Evolutionary conservation across 2,113 vertebrate species (phyloP), one percentile per base, ranked within the genome.

Genomic region (Colistium nudipinnis): DNA sequence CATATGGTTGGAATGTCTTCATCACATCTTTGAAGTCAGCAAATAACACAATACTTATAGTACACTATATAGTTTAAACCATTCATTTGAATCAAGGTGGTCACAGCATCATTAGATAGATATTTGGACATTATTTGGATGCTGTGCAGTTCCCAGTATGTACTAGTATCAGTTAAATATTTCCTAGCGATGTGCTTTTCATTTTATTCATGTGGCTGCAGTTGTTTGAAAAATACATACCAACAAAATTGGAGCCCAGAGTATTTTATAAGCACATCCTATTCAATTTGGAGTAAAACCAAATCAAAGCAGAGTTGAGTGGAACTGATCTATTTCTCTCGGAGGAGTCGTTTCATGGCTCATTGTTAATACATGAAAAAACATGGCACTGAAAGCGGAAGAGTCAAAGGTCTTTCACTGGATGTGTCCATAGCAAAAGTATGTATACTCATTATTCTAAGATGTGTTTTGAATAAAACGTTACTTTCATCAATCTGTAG

Each of bases 341-440:
- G 2, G 1, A 53, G 53, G 70, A 54, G 22, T 36, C 17, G 24
- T 74, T 74, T 60, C 33, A 54, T 47, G 64, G 59, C 17, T 62
- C 19, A 17, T 71, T 64, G 49, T 63, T 31, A 55, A 62, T 19
- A 36, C 7, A 47, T 56, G 69, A 11, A 61, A 66, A 67, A 55
- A 36, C 45, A 64, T 39, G 38, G 38, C 22, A 22, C 28, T 30
- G 38, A 65, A 31, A 57, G 45, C 10, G n/a, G 2, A 3, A 10
- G 52, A 28, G 28, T 62, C 30, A 67, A 51, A 43, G n/a, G 14
- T 62, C 45, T 53, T 25, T 24, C 55, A 53, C 3, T 35, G 54
- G 38, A 54, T n/a, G 31, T 38, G 16, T 41, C 22, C 9, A 20
- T 2, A 55, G 24, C 28, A 16, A 54, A 75, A 38, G 36, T 54